Evolutionary conservation across 2,797 vertebrate genomes (phyloP).

Genomic region (Selene dorsalis): DNA sequence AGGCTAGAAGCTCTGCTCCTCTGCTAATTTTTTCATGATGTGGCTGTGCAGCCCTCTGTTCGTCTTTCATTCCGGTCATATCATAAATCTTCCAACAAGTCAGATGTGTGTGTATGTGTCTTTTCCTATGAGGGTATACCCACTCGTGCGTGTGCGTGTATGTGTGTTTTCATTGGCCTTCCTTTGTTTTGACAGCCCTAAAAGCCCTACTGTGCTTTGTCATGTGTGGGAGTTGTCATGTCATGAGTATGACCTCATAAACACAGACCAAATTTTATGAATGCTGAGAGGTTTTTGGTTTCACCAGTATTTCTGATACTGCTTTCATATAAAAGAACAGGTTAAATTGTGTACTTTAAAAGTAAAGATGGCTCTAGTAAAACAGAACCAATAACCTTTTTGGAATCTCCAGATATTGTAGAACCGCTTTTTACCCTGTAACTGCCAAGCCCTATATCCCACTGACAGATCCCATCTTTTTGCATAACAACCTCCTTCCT

Average conservation of each 20-base stretch:
- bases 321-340: not conserved
- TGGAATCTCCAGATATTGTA: not conserved
- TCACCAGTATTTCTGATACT: slow-evolving; percentile 2
- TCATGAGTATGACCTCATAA: slow-evolving; percentile 64
- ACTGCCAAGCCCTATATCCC: not conserved
- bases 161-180: slow-evolving; percentile 73
- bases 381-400: not conserved
- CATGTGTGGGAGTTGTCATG: slow-evolving; percentile 72
- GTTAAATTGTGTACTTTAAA: not conserved
- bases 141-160: slow-evolving; percentile 33
- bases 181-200: slow-evolving; percentile 76
- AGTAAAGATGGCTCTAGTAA: not conserved
- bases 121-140: slow-evolving; percentile 53
- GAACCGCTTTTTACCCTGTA: not conserved
- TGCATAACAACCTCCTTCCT: not conserved
- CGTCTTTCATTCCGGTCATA: not conserved
- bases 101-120: not conserved
- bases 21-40: slow-evolving; percentile 26
- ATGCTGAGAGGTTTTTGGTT: not conserved
- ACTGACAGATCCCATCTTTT: slow-evolving; percentile 10
- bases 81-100: slow-evolving; percentile 9
- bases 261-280: slow-evolving; percentile 61
- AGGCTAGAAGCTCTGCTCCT: slow-evolving; percentile 18
- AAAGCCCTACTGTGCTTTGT: slow-evolving; percentile 77
- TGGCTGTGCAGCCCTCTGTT: slow-evolving; percentile 6